Percentiles rank a stretch among this genome's conserved stretches.
phyloP scores from a whole-genome alignment of 1,140 invertebrate species.

The Bacillus rossius region DNA sequence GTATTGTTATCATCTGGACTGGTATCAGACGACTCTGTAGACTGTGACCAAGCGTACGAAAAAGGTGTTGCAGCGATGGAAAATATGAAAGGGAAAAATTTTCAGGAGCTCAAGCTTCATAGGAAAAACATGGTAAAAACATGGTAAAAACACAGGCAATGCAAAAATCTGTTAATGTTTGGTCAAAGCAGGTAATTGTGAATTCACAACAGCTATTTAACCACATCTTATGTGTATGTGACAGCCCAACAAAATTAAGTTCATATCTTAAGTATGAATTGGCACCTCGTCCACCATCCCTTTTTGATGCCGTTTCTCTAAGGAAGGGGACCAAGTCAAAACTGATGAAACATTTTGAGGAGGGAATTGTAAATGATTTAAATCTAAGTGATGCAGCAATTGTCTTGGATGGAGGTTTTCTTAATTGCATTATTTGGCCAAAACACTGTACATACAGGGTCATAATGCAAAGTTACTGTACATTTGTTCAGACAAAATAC shows the following conservation, averaged over 20 bases:
- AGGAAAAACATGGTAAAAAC: no score
- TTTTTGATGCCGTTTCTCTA: no score
- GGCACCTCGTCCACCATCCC: no score
- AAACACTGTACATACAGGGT: slow-evolving; percentile 7
- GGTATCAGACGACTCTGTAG: no score
- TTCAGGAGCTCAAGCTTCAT: slow-evolving; percentile 5
- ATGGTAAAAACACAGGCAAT: slow-evolving; percentile 4
- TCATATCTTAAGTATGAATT: no score
- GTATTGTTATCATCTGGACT: no score
- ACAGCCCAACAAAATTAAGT: slow-evolving; percentile 6
- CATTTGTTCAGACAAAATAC: background rate
- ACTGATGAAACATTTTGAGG: background rate
- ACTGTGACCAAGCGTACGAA: background rate
- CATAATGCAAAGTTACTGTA: slow-evolving; percentile 7
- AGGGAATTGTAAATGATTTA: background rate
- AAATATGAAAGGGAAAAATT: background rate
- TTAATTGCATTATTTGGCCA: slow-evolving; percentile 12
- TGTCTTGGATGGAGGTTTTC: slow-evolving; percentile 15
- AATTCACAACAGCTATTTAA: no score
- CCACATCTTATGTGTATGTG: slow-evolving; percentile 12
- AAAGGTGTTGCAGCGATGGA: background rate
- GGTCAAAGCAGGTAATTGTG: no score
- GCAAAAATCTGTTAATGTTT: slow-evolving; percentile 12
- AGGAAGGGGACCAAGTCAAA: no score
- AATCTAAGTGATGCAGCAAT: background rate